A percentile compares a stretch with the other conserved stretches of the same genome.
Evolutionary conservation across 1,140 invertebrate genomes (phyloP).

Genomic region (Glossosoma conforme): DNA sequence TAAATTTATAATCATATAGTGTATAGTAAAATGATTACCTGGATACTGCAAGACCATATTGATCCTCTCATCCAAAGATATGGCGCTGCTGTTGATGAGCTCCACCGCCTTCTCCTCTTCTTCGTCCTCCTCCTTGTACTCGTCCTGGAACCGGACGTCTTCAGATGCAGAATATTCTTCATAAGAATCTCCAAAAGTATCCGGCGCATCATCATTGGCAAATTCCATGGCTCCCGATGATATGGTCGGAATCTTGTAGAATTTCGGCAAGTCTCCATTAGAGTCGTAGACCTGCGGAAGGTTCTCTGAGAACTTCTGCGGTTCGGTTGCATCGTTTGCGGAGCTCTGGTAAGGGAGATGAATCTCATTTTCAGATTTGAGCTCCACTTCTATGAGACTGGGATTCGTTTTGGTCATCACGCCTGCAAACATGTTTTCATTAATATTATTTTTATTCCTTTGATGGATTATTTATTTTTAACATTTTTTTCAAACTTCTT

Average conservation of each 20-base stretch:
- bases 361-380: slow-evolving; percentile 10
- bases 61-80: slow-evolving; percentile 30
- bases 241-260: slow-evolving; percentile 27
- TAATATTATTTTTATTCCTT: no score
- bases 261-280: slow-evolving; percentile 1
- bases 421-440: no score
- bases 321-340: no score
- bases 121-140: slow-evolving; percentile 3
- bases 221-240: slow-evolving; percentile 5
- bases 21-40: slow-evolving; percentile 10
- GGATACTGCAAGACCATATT: slow-evolving; percentile 25
- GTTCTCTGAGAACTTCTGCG: neutral
- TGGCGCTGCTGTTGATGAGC: no score
- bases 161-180: slow-evolving; percentile 2
- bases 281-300: neutral
- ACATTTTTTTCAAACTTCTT: no score
- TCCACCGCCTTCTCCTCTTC: neutral
- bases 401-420: slow-evolving; percentile 4
- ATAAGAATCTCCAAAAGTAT: neutral
- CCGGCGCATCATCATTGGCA: neutral
- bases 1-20: neutral
- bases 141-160: neutral
- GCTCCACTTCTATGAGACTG: slow-evolving; percentile 13
- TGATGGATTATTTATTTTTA: no score
- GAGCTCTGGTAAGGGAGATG: neutral